These are phyloP conservation scores for Strix aluco DNA, from an alignment of 2,113 vertebrate species.

Conservation along the genomic window DNA sequence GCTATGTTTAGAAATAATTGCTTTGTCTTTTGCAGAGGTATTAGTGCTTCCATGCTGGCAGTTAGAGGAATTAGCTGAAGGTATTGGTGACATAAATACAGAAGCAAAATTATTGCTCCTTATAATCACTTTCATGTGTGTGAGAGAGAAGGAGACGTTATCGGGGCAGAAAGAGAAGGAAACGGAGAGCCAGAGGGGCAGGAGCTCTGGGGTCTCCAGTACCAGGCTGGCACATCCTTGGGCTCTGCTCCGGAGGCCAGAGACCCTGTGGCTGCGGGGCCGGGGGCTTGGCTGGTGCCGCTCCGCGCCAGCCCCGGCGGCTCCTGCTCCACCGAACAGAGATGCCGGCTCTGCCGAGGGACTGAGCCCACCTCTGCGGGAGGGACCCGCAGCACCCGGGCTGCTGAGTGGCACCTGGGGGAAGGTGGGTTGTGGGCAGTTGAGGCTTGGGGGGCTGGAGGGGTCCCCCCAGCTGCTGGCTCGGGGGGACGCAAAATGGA, in stretches of 20 bases:
- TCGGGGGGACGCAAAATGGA: not conserved
- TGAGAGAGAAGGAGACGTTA: not conserved
- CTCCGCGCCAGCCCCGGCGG: not conserved
- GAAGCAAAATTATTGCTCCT: not conserved
- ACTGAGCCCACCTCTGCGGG: not conserved
- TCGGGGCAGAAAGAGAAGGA: not conserved
- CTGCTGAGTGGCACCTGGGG: not conserved
- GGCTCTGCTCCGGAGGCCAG: not conserved
- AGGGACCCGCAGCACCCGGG: not conserved
- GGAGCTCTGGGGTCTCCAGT: not conserved
- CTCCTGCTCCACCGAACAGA: fast-evolving
- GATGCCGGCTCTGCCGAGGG: not conserved
- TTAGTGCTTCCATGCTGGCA: constrained; percentile 34
- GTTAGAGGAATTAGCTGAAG: constrained; percentile 43
- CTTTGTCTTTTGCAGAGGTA: constrained; percentile 63
- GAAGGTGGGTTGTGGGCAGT: not conserved
- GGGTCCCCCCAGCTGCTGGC: not conserved
- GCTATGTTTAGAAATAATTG: constrained; percentile 70
- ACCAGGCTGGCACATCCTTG: fast-evolving
- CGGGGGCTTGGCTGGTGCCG: not conserved
- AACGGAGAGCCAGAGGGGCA: not conserved
- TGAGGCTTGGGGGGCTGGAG: not conserved
- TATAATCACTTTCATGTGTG: not conserved
- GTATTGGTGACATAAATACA: constrained; percentile 4
- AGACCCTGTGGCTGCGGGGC: not conserved